Evolutionary conservation across 2,888 invertebrate genomes (phyloP).

Genomic region (Ceramica pisi): DNA sequence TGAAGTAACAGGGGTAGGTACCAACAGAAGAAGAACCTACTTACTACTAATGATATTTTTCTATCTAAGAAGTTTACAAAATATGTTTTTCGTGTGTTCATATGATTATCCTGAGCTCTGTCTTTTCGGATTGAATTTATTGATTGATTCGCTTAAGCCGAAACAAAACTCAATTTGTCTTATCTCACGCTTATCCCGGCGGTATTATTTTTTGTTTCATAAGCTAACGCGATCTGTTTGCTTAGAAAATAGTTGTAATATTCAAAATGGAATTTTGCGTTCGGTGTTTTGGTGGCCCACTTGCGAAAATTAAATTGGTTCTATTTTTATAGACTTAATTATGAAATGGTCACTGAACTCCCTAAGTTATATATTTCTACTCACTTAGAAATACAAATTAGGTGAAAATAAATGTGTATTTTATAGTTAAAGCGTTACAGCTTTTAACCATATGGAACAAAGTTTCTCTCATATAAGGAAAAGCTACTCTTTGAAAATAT

Average conservation of each 20-base stretch:
- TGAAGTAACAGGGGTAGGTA: neutral
- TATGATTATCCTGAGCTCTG: conserved; percentile 46
- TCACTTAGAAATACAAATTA: neutral
- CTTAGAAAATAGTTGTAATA: conserved; percentile 38
- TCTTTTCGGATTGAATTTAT: conserved; percentile 65
- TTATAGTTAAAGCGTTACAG: conserved; percentile 1
- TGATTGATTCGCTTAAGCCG: conserved; percentile 67
- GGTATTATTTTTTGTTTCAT: conserved; percentile 57
- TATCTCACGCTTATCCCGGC: conserved; percentile 61
- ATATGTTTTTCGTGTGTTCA: conserved; percentile 38
- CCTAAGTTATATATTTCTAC: neutral
- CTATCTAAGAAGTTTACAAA: neutral
- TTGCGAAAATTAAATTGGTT: conserved; percentile 8
- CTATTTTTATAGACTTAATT: neutral
- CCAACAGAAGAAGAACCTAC: neutral
- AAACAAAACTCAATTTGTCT: conserved; percentile 72
- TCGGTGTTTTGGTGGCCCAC: conserved; percentile 1
- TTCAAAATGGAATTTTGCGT: conserved; percentile 12
- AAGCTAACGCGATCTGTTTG: conserved; percentile 25
- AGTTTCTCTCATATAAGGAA: conserved; percentile 29
- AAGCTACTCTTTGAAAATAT: conserved; percentile 58
- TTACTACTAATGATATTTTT: conserved; percentile 1
- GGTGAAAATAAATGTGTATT: neutral
- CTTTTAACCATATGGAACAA: conserved; percentile 29
- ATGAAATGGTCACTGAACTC: conserved; percentile 17